Base-by-base conservation (phyloP, 2,113 vertebrate species). In the Tragelaphus buxtoni region DNA sequence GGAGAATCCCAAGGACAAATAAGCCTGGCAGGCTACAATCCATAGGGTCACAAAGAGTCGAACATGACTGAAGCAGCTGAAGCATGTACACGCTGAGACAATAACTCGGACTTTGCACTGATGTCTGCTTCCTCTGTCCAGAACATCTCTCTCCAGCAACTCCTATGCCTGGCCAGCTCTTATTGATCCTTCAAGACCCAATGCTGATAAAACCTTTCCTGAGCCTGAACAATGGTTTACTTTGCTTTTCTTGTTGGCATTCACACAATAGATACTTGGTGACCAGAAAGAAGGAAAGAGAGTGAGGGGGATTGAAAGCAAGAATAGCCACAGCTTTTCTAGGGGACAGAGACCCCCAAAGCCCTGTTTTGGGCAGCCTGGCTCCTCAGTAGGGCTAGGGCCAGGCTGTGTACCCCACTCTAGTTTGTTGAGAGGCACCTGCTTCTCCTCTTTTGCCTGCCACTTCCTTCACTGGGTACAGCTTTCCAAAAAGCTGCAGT, bases 401-500 rank as follows among this genome's bases (percentile, higher is more conserved):
- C 82, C 39, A 82, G 42, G 28, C 56, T 85, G 42, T 61, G 49
- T 81, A 91, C 77, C 32, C 85, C 2, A 35, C 53, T 79, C 0
- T 5, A 39, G 60, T 7, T 51, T 53, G 39, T 74, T 30, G 20
- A 94, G 61, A 93, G 32, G 32, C 26, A 76, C 87, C 74, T 91
- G 58, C n/a, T 49, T 88, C 60, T 32, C 35, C 14, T 35, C 16
- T 85, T 97, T 88, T 96, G 87, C 60, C 82, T 93, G 86, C 12
- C 72, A 91, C 45, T 88, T 81, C 55, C 79, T 88, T 87, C 79
- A 94, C 88, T 90, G 63, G 79, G 65, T 84, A 94, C 39, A 95
- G 96, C 65, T 95, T 91, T 96, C 65, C 91, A 89, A 94, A 96
- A 94, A 93, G 85, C 86, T 92, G 91, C 81, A 77, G 81, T 87